phyloP scores from a whole-genome alignment of 2,113 vertebrate genomes.

The Lagopus leucura region DNA sequence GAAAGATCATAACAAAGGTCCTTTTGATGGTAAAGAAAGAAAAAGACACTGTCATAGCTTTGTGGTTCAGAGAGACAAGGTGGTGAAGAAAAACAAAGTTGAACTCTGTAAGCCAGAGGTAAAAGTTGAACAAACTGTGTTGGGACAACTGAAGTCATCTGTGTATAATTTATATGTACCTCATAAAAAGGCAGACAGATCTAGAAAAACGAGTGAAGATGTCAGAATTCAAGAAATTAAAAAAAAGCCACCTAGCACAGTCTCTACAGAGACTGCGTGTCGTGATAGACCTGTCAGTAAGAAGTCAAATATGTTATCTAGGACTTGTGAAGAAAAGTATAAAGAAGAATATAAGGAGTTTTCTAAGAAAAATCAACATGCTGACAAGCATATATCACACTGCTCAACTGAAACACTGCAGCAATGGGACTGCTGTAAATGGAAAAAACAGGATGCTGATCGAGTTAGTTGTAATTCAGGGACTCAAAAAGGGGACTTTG shows the following conservation, averaged over 20 bases:
- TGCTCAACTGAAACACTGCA: neutral
- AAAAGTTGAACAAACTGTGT: constrained; percentile 29
- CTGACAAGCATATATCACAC: neutral
- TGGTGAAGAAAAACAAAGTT: constrained; percentile 55
- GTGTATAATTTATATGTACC: neutral
- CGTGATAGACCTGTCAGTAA: neutral
- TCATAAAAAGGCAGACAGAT: constrained; percentile 12
- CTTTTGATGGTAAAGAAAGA: neutral
- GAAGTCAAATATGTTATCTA: neutral
- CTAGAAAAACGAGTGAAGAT: constrained; percentile 16
- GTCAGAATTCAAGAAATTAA: constrained; percentile 56
- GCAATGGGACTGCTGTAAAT: neutral
- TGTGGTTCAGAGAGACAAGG: constrained; percentile 56
- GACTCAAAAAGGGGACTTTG: neutral
- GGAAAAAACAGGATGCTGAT: neutral
- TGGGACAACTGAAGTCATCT: constrained; percentile 58
- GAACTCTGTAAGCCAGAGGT: constrained; percentile 29
- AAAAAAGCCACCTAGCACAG: neutral
- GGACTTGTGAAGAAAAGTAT: constrained; percentile 36
- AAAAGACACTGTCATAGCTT: constrained; percentile 50
- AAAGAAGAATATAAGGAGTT: neutral
- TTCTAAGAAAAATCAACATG: neutral
- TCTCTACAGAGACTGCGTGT: neutral
- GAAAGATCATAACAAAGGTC: neutral
- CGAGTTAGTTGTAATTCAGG: neutral